These are phyloP conservation scores for Sus cebifrons DNA, from an alignment of 2,797 vertebrate species.

Conservation along the genomic window DNA sequence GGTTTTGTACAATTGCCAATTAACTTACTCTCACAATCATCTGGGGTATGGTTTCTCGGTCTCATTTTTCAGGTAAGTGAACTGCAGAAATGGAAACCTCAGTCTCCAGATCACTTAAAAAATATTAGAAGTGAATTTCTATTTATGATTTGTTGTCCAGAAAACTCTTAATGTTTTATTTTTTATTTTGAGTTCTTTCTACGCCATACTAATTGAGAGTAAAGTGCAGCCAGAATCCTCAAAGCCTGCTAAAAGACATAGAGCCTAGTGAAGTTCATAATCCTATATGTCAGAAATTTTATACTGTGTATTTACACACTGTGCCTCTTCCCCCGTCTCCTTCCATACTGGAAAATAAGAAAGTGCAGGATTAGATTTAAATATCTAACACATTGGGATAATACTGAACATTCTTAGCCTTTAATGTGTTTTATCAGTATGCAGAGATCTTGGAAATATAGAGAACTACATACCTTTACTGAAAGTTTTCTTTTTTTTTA, in stretches of 20 bases:
- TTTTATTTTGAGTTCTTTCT: slow-evolving; percentile 8
- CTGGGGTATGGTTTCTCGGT: neutral
- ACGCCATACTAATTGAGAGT: neutral
- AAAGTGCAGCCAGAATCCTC: neutral
- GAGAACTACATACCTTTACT: slow-evolving; percentile 63
- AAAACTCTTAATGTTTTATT: neutral
- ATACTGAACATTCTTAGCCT: neutral
- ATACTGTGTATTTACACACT: neutral
- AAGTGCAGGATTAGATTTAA: neutral
- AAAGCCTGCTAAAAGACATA: neutral
- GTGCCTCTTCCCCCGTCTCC: neutral
- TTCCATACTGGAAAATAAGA: slow-evolving; percentile 15
- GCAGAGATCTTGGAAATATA: slow-evolving; percentile 66
- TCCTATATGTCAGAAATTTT: neutral
- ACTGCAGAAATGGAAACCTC: neutral
- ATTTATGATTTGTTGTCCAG: neutral
- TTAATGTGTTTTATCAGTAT: slow-evolving; percentile 66
- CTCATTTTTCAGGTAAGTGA: slow-evolving; percentile 9
- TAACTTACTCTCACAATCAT: neutral
- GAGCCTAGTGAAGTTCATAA: neutral
- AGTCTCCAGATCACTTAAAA: neutral
- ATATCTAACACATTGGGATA: neutral
- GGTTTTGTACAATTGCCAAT: neutral
- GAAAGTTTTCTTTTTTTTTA: slow-evolving; percentile 60
- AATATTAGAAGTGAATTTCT: neutral